Base-by-base conservation (phyloP, 2,113 vertebrate species). In the Neotragus pygmaeus region DNA sequence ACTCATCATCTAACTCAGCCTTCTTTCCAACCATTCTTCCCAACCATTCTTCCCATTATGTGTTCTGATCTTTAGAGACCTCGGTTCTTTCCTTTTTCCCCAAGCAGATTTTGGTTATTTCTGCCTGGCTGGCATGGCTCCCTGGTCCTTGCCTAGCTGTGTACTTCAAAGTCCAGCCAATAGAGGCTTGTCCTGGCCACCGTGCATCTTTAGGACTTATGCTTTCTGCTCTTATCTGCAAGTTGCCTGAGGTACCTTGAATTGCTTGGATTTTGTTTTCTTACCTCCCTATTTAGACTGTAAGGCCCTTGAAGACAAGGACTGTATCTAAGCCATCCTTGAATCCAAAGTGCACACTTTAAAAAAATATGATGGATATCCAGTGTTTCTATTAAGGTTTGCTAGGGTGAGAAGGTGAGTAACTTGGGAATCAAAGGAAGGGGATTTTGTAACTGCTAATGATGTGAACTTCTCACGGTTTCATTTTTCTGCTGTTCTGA, bases 181-280 rank as follows among this genome's bases (percentile, higher is more conserved):
- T 0, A 2, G 58, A 16, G n/a, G 19, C 28, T 93, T 84, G 21
- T 30, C 3, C 19, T 0, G 0, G 23, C 57, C 0, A 4, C 17
- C 28, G 0, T 6, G 11, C 6, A 30, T 39, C 14, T 0, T 15
- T 21, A 33, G 25, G 6, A 21, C 7, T 21, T 53, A 27, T 0
- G 5, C 33, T 33, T 94, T 86, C 36, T 73, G 28, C n/a, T 91
- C 30, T 90, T 53, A 92, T 27, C 27, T 88, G 30, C 70, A 47
- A 80, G 6, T 80, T 62, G 49, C 33, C 33, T 57, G 36, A 87
- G n/a, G 12, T 62, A 73, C 1, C 33, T 75, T 30, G 15, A 51
- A 39, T 64, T 60, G 7, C 30, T 11, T 58, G 12, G 10, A 15
- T 70, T 86, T 21, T 16, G 64, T 93, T 88, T 94, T 60, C 53